Base-by-base conservation (phyloP, 1,140 invertebrate genomes). In the Hyles euphorbiae region DNA sequence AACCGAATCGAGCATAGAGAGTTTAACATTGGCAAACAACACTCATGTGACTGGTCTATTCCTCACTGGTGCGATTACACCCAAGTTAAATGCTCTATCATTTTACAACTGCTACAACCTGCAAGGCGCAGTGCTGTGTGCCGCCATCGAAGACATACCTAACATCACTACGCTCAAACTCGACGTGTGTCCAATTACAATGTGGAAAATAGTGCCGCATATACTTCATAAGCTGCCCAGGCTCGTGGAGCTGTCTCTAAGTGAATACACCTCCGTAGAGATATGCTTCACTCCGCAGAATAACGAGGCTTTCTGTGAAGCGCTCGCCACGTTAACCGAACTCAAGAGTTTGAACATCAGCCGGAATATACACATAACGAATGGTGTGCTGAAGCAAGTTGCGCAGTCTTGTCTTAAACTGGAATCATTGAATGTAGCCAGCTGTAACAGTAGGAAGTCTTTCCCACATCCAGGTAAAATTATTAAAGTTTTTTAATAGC, bases 41-140 rank as follows among this genome's bases (percentile, higher is more conserved):
- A 81, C 81, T 0, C 75, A 87, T 34, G 72, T 87, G 7, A 85
- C 83, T 0, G 88, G 88, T 1, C 61, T 83, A 34, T 88, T 89
- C 53, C 71, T 89, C 3, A 82, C 77, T 0, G 74, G 77, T 2
- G 60, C 73, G 0, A 76, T 72, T 10, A 71, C 78, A 7, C 58
- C 67, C 2, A 74, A 71, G 32, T 58, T 90, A 3, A 75, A 68
- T n/a, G 78, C 83, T 0, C 63, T 90, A 4, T 51, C 79, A 1
- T 85, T 90, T 58, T 82, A 81, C 56, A 86, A 86, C 62, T 87
- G 87, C 66, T 87, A 81, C 63, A 82, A 72, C 50, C 72, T 88
- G 0, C 83, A 87, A 58, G 81, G 80, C 3, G 77, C 80, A 0
- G 75, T 86, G 0, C 65, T 89, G 0, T 67, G 67, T 32, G 71